These are phyloP conservation scores for Euspilapteryx auroguttella DNA, from an alignment of 2,888 invertebrate species.

Conservation along the genomic window DNA sequence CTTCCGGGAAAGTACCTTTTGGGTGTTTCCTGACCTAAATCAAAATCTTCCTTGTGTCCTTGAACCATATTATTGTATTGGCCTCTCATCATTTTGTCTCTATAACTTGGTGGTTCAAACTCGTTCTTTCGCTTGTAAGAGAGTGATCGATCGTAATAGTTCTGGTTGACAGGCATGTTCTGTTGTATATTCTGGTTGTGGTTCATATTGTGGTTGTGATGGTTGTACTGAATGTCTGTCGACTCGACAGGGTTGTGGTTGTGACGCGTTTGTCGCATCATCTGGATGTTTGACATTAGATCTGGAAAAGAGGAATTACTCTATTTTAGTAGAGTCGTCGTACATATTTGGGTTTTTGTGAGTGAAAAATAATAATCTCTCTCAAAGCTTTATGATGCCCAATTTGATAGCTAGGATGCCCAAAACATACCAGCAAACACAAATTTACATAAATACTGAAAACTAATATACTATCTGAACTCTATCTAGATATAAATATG, in stretches of 20 bases:
- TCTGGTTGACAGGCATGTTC: constrained; percentile 19
- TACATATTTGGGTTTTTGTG: no score
- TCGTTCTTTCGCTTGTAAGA: constrained; percentile 43
- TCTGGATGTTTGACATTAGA: constrained; percentile 32
- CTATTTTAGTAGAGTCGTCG: no score
- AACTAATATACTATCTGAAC: no score
- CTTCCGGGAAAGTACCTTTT: constrained; percentile 33
- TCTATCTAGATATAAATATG: no score
- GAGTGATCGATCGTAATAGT: constrained; percentile 36
- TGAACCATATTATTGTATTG: constrained; percentile 34
- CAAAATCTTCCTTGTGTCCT: constrained; percentile 27
- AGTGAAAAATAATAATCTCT: no score
- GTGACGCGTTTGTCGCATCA: constrained; percentile 29
- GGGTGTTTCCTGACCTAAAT: constrained; percentile 21
- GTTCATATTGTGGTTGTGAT: constrained; percentile 19
- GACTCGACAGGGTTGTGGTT: constrained; percentile 37
- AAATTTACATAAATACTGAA: no score
- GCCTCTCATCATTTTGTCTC: constrained; percentile 46
- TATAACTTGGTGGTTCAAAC: constrained; percentile 33
- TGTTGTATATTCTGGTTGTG: constrained; percentile 30
- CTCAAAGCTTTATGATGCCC: no score
- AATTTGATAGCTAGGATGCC: no score
- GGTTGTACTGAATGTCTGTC: constrained; percentile 38
- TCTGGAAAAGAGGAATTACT: constrained; percentile 24
- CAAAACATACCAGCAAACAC: no score